Base-by-base conservation (phyloP, 2,797 vertebrate genomes). In the Sebastes paucispinis region DNA sequence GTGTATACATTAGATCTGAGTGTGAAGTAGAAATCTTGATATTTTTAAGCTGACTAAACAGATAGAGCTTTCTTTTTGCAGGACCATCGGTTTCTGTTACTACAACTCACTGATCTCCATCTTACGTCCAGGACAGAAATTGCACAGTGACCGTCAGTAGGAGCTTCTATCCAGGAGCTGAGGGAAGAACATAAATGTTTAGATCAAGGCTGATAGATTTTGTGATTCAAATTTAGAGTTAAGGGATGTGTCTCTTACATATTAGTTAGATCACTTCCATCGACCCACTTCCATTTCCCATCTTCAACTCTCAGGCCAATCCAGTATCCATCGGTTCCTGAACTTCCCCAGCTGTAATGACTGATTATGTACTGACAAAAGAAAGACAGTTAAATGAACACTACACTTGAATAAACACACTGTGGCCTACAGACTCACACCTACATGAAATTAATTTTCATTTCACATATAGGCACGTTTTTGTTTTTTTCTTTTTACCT, bases 261-360 rank as follows among this genome's bases (percentile, higher is more conserved):
- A 0, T 18, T 0, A 18, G 0, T 29, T 0, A 0, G 29, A 4
- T 18, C 0, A 14, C 29, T 69, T 29, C 88, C 89, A 72, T 84
- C 52, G 4, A 76, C 4, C 93, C 93, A 94, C 59, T 73, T 75
- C 92, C 92, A 94, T 20, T 1, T 55, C 14, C 13, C 11, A 3
- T 25, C 4, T 32, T 52, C 31, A 60, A 43, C 60, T 67, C 8
- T 79, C 54, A 93, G 85, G 7, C 92, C 92, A 5, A 92, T 89
- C 93, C 93, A 95, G 88, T 89, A 92, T 8, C 75, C 88, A 0
- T 14, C 6, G 3, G 0, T 0, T 0, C 3, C 69, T 4, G 0
- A 1, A 22, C 3, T 3, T 5, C 0, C 0, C 32, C 20, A 2
- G 7, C 47, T 79, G 0, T 79, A 1, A 0, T 0, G 0, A 20